Evolutionary conservation across 1,140 invertebrate genomes (phyloP).

Genomic region (Hyles euphorbiae): DNA sequence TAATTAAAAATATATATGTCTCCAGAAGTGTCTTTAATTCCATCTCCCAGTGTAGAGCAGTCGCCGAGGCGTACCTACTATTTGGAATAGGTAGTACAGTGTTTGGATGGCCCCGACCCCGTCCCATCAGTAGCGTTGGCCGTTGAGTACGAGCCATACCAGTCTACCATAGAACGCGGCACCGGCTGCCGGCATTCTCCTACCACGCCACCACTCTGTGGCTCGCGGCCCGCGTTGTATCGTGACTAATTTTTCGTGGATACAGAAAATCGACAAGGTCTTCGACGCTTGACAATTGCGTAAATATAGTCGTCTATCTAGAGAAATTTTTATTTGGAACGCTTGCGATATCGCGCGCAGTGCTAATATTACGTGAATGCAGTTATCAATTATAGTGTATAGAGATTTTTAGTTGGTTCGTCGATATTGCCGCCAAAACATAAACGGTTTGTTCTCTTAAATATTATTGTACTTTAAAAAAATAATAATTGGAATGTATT

Average conservation of each 20-base stretch:
- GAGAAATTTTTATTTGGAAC: conserved; percentile 3
- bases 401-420: no score
- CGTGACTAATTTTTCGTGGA: conserved; percentile 7
- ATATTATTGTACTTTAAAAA: no score
- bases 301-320: conserved; percentile 2
- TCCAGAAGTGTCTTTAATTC: neutral
- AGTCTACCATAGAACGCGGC: conserved; percentile 55
- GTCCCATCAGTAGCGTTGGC: conserved; percentile 46
- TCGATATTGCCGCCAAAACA: no score
- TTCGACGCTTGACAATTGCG: conserved; percentile 4
- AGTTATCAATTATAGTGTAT: conserved; percentile 1
- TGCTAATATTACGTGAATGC: conserved; percentile 7
- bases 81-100: conserved; percentile 32
- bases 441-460: no score
- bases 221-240: conserved; percentile 10
- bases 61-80: conserved; percentile 20
- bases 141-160: conserved; percentile 22
- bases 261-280: conserved; percentile 12
- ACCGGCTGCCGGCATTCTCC: conserved; percentile 32
- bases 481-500: neutral
- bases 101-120: conserved; percentile 54
- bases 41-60: neutral
- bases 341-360: no score
- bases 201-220: conserved; percentile 7
- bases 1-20: neutral